phyloP scores from a whole-genome alignment of 1,140 invertebrate genomes.

The Magallana gigas region DNA sequence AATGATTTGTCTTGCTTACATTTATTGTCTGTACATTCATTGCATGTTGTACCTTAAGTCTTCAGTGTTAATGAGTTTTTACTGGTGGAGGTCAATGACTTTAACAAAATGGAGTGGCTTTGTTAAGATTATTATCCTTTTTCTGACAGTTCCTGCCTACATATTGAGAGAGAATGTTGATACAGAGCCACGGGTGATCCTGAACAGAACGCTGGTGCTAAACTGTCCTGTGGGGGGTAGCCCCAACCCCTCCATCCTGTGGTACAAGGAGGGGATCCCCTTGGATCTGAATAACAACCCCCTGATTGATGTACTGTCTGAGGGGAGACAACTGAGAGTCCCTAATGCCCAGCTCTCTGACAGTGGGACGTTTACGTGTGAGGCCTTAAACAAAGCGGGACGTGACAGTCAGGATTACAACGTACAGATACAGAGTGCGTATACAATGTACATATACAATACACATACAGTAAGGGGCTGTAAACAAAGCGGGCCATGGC shows the following conservation, averaged over 20 bases:
- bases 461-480: no score
- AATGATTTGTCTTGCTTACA: no score
- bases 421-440: slow-evolving; percentile 78
- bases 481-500: no score
- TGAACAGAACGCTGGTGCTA: slow-evolving; percentile 77
- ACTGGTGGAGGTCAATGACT: no score
- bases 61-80: no score
- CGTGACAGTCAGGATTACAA: slow-evolving; percentile 76
- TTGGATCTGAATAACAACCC: slow-evolving; percentile 58
- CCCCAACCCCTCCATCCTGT: slow-evolving; percentile 79
- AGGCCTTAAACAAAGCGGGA: slow-evolving; percentile 78
- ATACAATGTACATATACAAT: not conserved
- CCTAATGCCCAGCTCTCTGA: slow-evolving; percentile 64
- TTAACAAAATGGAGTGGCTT: no score
- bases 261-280: slow-evolving; percentile 76
- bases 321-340: slow-evolving; percentile 73
- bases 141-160: slow-evolving; percentile 74
- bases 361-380: slow-evolving; percentile 72
- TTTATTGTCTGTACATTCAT: no score
- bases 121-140: not conserved
- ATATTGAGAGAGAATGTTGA: slow-evolving; percentile 67
- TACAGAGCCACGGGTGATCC: slow-evolving; percentile 75
- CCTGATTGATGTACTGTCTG: slow-evolving; percentile 66
- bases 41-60: no score
- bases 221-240: slow-evolving; percentile 80